These are phyloP conservation scores for Edolisoma coerulescens DNA, from an alignment of 2,113 vertebrate species.

Conservation along the genomic window DNA sequence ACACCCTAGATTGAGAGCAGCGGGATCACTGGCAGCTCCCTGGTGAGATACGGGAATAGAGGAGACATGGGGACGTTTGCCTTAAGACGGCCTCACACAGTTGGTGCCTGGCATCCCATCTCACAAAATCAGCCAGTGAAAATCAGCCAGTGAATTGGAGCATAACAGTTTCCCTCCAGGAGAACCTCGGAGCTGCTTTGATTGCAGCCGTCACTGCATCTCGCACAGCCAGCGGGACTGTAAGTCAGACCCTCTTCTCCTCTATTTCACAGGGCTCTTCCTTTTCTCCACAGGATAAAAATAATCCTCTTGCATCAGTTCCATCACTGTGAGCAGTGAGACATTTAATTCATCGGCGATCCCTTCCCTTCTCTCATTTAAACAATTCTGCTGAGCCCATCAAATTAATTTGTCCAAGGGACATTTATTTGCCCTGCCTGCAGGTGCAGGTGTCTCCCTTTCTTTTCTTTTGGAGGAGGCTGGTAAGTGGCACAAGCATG, in stretches of 20 bases:
- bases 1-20: background rate
- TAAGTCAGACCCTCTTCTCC: background rate
- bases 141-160: conserved; percentile 10
- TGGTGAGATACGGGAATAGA: background rate
- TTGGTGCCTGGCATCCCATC: background rate
- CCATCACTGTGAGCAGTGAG: background rate
- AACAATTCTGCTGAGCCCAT: conserved; percentile 43
- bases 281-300: conserved; percentile 17
- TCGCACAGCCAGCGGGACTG: background rate
- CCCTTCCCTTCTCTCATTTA: conserved; percentile 35
- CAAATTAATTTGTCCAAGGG: conserved; percentile 4
- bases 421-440: background rate
- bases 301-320: conserved; percentile 53
- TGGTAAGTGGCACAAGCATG: background rate
- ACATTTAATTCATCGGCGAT: background rate
- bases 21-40: background rate
- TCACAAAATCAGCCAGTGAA: background rate
- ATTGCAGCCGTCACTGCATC: background rate
- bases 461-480: background rate
- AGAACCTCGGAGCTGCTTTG: background rate
- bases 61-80: background rate
- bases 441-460: background rate
- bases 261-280: background rate
- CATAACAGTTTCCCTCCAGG: background rate
- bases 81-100: accelerated